phyloP scores from a whole-genome alignment of 2,888 invertebrate genomes.

The Microplitis manilae region DNA sequence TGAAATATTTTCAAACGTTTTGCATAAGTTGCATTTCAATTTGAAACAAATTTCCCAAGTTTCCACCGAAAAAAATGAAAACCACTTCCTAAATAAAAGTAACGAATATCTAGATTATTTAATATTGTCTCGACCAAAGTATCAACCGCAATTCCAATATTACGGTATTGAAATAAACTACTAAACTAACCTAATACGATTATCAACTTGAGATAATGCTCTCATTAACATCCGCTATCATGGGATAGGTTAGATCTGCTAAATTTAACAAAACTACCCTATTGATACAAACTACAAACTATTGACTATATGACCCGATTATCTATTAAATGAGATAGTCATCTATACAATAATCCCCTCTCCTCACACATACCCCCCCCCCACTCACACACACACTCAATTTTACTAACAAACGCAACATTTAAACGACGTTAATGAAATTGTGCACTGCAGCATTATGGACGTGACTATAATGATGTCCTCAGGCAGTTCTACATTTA shows the following conservation, averaged over 20 bases:
- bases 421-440: constrained; percentile 49
- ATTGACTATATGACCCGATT: not conserved
- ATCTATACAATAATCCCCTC: not conserved
- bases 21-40: no score
- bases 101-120: no score
- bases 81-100: no score
- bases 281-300: not conserved
- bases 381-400: not conserved
- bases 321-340: not conserved
- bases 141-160: not conserved
- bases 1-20: no score
- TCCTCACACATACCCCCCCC: not conserved
- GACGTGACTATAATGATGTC: constrained; percentile 51
- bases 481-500: constrained; percentile 39
- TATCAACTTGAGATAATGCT: not conserved
- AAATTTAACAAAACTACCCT: constrained; percentile 1
- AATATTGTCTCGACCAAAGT: not conserved
- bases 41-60: no score
- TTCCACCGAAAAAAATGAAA: no score
- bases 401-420: constrained; percentile 10
- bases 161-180: not conserved
- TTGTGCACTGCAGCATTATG: constrained; percentile 46
- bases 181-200: not conserved
- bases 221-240: not conserved
- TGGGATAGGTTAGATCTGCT: not conserved